Base-by-base conservation (phyloP, 2,888 invertebrate species). In the Campoplex capitator region DNA sequence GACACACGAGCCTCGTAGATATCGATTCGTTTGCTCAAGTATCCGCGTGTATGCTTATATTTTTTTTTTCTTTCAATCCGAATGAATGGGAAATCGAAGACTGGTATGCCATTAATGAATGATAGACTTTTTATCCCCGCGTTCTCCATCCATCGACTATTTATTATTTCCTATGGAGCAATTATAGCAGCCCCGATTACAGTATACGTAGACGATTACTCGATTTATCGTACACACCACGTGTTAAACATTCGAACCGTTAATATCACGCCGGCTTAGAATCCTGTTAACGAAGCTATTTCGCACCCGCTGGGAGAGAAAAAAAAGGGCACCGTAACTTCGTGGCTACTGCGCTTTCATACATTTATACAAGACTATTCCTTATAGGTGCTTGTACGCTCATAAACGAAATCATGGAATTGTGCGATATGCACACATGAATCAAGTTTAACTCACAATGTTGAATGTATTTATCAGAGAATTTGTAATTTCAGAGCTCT, bases 201-300 rank as follows among this genome's bases (percentile, higher is more conserved):
- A 51, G 62, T 45, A 42, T 58, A 87, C 78, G 84, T 87, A 82
- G 82, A 79, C 87, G 87, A 87, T 87, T 87, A 71, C 70, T 85
- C 87, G 87, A 87, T 87, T 85, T 87, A 87, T 83, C 67, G 84
- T 32, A 32, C 54, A n/a, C 45, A 42, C 84, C 38, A 56, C 62
- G 11, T 38, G 45, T 56, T 75, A 9, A 68, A 58, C 73, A 51
- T 65, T 84, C 83, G 76, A 83, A 83, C 75, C 84, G 84, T 87
- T 87, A 82, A 84, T 87, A 84, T 78, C 70, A 62, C 67, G 56
- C 51, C 35, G 45, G 54, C 28, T 9, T 54, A 38, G 82, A 83
- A 83, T 87, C 87, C 87, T 79, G 84, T 84, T 87, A 87, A 85
- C 84, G 78, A 87, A 87, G 84, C 82, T 84, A 84, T 82, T 71